Conservation (phyloP, 1,140 invertebrate species). For the Danaus plexippus region DNA sequence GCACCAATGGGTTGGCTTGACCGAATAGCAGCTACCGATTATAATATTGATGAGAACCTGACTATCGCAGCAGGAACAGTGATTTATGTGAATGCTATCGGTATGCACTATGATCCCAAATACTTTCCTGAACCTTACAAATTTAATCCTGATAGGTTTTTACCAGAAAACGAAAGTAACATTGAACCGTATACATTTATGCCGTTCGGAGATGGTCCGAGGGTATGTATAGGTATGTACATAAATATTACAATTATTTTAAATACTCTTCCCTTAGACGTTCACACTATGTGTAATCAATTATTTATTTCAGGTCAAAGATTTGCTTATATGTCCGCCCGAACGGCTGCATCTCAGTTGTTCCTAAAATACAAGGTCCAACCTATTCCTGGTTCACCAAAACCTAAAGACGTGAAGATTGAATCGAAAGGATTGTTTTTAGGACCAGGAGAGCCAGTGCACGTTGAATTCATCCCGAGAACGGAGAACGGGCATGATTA, state of each 20-base stretch:
- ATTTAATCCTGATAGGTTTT: slow-evolving; percentile 22
- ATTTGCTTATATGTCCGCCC: slow-evolving; percentile 21
- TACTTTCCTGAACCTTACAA: slow-evolving; percentile 15
- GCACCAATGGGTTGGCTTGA: slow-evolving; percentile 63
- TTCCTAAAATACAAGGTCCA: slow-evolving; percentile 22
- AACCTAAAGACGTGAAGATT: slow-evolving; percentile 19
- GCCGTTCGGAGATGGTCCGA: slow-evolving; percentile 22
- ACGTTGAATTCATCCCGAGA: slow-evolving; percentile 15
- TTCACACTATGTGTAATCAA: not conserved
- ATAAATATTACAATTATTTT: no score
- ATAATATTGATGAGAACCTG: slow-evolving; percentile 55
- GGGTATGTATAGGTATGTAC: slow-evolving; percentile 18
- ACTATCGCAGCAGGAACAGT: slow-evolving; percentile 44
- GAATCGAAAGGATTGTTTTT: slow-evolving; percentile 22
- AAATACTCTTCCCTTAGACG: not conserved
- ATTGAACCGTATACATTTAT: slow-evolving; percentile 17
- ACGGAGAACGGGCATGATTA: no score
- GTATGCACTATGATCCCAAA: slow-evolving; percentile 67
- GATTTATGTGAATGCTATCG: slow-evolving; percentile 36
- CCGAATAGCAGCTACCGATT: slow-evolving; percentile 50
- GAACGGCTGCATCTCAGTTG: slow-evolving; percentile 17
- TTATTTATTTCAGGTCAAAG: slow-evolving; percentile 25
- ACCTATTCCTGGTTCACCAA: slow-evolving; percentile 14
- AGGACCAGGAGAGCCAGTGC: slow-evolving; percentile 17
- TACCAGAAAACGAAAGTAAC: slow-evolving; percentile 20